These are phyloP conservation scores for Myotis planiceps DNA, from an alignment of 2,797 vertebrate genomes.

Conservation along the genomic window DNA sequence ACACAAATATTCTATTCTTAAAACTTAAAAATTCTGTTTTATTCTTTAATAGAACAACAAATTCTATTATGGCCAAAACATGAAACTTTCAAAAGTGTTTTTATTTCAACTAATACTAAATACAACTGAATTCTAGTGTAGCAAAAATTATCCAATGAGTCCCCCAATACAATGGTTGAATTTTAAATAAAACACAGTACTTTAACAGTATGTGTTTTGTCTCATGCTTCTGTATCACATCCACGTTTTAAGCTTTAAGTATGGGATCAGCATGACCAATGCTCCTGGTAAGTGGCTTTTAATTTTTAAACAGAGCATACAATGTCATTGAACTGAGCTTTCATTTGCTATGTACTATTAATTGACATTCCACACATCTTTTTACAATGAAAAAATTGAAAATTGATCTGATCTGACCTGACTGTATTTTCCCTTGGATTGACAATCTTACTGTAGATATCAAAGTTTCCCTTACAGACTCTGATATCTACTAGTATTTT, in stretches of 20 bases:
- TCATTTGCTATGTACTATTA: neutral
- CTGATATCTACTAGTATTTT: neutral
- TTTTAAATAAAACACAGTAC: neutral
- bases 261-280: neutral
- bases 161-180: neutral
- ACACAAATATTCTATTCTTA: neutral
- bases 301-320: neutral
- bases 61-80: neutral
- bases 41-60: conserved; percentile 11
- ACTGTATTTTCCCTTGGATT: conserved; percentile 10
- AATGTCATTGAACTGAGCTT: neutral
- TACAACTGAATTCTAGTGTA: neutral
- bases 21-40: conserved; percentile 52
- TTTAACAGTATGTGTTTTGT: neutral
- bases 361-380: neutral
- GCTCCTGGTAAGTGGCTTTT: neutral
- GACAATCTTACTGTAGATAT: neutral
- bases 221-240: neutral
- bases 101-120: conserved; percentile 41
- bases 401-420: neutral
- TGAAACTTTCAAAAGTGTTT: neutral
- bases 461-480: neutral
- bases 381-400: neutral
- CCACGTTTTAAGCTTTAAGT: neutral
- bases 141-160: neutral